Conservation (phyloP, 2,888 invertebrate species). For the Cosmia pyralina region DNA sequence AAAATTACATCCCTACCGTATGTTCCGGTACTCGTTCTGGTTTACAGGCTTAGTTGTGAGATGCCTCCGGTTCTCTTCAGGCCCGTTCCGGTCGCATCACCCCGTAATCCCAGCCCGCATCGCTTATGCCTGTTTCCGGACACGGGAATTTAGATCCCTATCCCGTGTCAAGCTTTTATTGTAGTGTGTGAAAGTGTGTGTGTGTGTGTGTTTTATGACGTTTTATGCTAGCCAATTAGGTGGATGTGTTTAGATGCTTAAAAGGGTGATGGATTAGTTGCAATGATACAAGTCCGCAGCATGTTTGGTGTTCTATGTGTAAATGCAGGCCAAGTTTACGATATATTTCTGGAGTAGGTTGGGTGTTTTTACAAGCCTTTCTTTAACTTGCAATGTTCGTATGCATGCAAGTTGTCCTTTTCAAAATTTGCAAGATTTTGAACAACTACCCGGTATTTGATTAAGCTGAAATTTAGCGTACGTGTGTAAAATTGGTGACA, state of each 20-base stretch:
- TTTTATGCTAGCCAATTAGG: neutral
- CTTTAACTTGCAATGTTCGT: too few species aligned
- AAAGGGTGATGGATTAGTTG: neutral
- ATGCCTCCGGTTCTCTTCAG: conserved; percentile 63
- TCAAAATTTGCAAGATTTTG: too few species aligned
- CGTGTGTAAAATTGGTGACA: too few species aligned
- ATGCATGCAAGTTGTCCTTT: too few species aligned
- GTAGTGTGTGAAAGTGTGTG: conserved; percentile 2
- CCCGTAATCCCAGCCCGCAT: conserved; percentile 61
- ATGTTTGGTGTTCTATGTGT: neutral
- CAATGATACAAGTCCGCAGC: neutral
- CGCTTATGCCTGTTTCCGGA: conserved; percentile 51
- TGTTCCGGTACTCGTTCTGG: conserved; percentile 19
- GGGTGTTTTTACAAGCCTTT: neutral
- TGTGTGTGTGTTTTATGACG: conserved; percentile 17
- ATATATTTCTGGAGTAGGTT: neutral
- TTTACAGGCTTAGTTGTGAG: conserved; percentile 53
- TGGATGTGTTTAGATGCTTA: neutral
- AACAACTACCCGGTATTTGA: too few species aligned
- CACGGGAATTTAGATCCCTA: conserved; percentile 43
- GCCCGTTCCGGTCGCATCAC: conserved; percentile 63
- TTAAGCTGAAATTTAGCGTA: too few species aligned
- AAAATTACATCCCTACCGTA: conserved; percentile 16
- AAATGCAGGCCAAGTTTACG: neutral
- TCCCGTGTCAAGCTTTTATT: conserved; percentile 36